phyloP scores from a whole-genome alignment of 37 sponge, comb jelly and placozoan genomes.

The Beroe forskalii region DNA sequence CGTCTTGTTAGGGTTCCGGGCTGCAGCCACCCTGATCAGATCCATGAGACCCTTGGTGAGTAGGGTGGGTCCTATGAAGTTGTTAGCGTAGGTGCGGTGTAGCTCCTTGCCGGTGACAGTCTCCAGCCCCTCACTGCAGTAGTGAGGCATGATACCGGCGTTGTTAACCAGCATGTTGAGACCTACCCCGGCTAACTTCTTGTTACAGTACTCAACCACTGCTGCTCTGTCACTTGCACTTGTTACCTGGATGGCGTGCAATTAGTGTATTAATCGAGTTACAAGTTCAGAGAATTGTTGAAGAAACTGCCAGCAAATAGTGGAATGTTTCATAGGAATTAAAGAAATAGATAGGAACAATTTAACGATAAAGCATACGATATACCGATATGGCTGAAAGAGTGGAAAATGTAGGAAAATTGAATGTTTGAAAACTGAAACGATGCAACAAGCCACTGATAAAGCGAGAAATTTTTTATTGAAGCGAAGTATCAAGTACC shows the following conservation, averaged over 20 bases:
- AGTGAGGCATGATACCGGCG: conserved; percentile 64
- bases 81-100: conserved; percentile 32
- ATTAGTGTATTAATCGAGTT: too few species aligned
- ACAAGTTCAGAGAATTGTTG: too few species aligned
- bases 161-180: conserved; percentile 58
- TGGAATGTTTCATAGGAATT: too few species aligned
- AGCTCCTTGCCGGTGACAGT: conserved; percentile 25
- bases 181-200: background rate
- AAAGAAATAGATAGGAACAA: too few species aligned
- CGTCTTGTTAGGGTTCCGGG: conserved; percentile 5
- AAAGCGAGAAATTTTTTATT: too few species aligned
- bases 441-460: too few species aligned
- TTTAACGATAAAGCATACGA: too few species aligned
- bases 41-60: conserved; percentile 36
- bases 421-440: too few species aligned
- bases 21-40: conserved; percentile 17
- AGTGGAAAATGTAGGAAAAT: too few species aligned
- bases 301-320: too few species aligned
- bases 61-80: conserved; percentile 51
- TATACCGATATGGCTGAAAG: too few species aligned
- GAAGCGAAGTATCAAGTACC: too few species aligned
- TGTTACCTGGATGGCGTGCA: background rate
- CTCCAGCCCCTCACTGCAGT: conserved; percentile 63
- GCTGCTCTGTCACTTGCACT: background rate
- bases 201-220: conserved; percentile 31